Evolutionary conservation across 2,113 vertebrate genomes (phyloP).

Genomic region (Piprites chloris): DNA sequence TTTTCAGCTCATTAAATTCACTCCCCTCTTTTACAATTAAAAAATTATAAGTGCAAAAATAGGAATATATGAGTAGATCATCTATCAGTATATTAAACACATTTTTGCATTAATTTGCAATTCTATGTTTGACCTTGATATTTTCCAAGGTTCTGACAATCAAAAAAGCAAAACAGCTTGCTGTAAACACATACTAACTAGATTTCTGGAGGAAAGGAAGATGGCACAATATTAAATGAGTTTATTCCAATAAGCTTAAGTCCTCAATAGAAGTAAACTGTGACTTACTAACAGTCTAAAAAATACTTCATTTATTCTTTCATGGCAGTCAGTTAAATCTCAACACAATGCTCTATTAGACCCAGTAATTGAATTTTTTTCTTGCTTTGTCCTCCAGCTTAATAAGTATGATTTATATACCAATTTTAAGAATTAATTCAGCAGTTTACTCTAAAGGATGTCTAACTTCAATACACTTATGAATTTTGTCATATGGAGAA

Average conservation of each 20-base stretch:
- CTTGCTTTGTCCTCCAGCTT: background rate
- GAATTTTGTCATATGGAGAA: background rate
- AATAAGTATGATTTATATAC: background rate
- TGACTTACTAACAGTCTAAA: background rate
- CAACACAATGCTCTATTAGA: background rate
- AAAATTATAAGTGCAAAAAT: constrained; percentile 30
- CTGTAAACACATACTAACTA: constrained; percentile 17
- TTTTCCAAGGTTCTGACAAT: constrained; percentile 53
- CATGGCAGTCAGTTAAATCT: background rate
- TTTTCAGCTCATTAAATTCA: constrained; percentile 17
- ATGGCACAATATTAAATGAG: background rate
- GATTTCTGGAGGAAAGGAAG: background rate
- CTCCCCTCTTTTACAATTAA: constrained; percentile 26
- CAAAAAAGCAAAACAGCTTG: constrained; percentile 1
- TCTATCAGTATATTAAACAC: constrained; percentile 18
- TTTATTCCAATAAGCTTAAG: background rate
- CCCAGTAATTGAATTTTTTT: background rate
- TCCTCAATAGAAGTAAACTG: background rate
- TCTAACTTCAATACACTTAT: background rate
- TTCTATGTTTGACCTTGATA: constrained; percentile 49
- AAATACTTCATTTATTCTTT: constrained; percentile 14
- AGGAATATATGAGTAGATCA: constrained; percentile 12
- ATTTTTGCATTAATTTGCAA: constrained; percentile 55
- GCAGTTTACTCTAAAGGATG: background rate
- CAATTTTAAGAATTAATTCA: background rate